phyloP scores from a whole-genome alignment of 30 jellyfish, hydroid and myxozoan species.

The Morbakka virulenta region DNA sequence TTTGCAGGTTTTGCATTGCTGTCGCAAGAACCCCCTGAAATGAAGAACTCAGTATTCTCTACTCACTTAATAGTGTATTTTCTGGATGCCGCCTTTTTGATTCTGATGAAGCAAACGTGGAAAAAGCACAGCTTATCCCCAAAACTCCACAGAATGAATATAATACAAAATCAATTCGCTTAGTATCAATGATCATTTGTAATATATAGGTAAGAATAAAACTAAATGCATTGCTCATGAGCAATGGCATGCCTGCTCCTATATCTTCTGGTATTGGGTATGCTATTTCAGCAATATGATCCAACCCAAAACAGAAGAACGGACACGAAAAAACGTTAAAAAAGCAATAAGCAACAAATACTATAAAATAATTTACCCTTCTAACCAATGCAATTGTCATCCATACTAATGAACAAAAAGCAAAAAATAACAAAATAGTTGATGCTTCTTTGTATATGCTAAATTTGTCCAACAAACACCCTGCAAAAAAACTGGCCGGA shows the following conservation, averaged over 20 bases:
- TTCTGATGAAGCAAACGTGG: conserved; percentile 50
- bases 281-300: conserved; percentile 77
- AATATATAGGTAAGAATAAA: conserved; percentile 12
- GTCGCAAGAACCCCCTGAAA: too few species aligned
- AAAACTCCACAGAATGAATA: conserved; percentile 31
- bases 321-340: conserved; percentile 49
- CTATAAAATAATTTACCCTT: conserved; percentile 26
- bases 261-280: conserved; percentile 73
- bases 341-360: conserved; percentile 27
- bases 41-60: too few species aligned
- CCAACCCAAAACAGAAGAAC: conserved; percentile 59
- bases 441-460: conserved; percentile 32
- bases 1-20: too few species aligned
- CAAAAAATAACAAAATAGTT: conserved; percentile 12
- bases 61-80: too few species aligned
- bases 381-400: conserved; percentile 32
- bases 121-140: conserved; percentile 30
- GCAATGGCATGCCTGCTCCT: conserved; percentile 51
- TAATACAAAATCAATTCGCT: conserved; percentile 33
- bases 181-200: conserved; percentile 47
- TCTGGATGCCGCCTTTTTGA: too few species aligned
- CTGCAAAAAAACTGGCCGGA: conserved; percentile 42
- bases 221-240: conserved; percentile 69
- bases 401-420: conserved; percentile 38
- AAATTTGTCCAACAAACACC: conserved; percentile 44